Percentiles rank a stretch among this genome's conserved stretches.
Conservation (phyloP, 1,140 invertebrate species). For the Brachionus sp. region DNA sequence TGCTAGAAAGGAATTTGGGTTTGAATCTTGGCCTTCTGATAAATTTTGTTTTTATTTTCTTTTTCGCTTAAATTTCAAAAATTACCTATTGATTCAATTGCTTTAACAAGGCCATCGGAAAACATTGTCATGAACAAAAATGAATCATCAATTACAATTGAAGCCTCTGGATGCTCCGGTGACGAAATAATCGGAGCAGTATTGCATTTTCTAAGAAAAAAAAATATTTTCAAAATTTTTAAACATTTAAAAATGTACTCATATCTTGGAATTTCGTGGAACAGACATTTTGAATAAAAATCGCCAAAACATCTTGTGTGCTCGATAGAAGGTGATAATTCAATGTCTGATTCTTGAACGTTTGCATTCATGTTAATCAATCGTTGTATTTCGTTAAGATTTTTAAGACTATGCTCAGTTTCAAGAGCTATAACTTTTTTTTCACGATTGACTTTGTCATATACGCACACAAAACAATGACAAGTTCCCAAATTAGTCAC, state of each 20-base stretch:
- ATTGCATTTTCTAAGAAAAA: background rate
- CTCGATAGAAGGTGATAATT: background rate
- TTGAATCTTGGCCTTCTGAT: background rate
- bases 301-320: slow-evolving; percentile 19
- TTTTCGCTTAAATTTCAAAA: background rate
- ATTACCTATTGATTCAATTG: background rate
- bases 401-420: slow-evolving; percentile 13
- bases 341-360: background rate
- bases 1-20: background rate
- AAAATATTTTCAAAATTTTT: background rate
- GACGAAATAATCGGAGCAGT: background rate
- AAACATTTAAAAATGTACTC: background rate
- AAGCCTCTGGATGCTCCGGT: background rate
- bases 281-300: background rate
- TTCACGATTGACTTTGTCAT: background rate
- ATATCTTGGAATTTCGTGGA: background rate
- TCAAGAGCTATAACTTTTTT: background rate
- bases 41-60: background rate
- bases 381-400: background rate
- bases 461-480: slow-evolving; percentile 25
- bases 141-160: slow-evolving; percentile 2
- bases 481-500: slow-evolving; percentile 23
- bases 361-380: background rate
- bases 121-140: slow-evolving; percentile 28
- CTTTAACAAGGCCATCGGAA: slow-evolving; percentile 28